A percentile compares a stretch with the other conserved stretches of the same genome.
phyloP scores from a whole-genome alignment of 2,797 vertebrate genomes.

The Pangasius sanitwongsei region DNA sequence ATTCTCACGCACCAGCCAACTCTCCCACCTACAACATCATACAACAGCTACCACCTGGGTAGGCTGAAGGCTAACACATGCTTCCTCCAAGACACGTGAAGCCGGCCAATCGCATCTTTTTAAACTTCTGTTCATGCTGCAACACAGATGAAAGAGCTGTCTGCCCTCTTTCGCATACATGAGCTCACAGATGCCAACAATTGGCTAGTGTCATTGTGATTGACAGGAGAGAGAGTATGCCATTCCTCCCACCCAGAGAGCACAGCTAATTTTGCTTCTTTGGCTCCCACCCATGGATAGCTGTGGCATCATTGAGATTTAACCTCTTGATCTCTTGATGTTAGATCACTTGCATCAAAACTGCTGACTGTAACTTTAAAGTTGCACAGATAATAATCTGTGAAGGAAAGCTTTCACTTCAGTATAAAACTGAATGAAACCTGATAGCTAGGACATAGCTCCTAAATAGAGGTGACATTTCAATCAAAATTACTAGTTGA shows the following conservation, averaged over 20 bases:
- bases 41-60: background rate
- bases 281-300: background rate
- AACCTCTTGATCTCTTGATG: too few species aligned
- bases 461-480: background rate
- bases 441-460: background rate
- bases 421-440: background rate
- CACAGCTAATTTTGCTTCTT: background rate
- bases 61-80: background rate
- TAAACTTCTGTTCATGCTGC: background rate
- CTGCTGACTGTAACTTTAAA: background rate
- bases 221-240: background rate
- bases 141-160: background rate
- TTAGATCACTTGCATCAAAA: background rate
- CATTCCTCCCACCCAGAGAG: background rate
- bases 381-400: background rate
- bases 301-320: background rate
- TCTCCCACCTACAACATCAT: background rate
- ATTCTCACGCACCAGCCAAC: background rate
- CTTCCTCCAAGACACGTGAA: background rate
- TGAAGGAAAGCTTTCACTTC: background rate
- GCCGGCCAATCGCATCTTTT: background rate
- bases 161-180: background rate
- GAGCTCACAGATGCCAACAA: background rate
- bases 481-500: background rate
- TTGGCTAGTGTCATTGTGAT: background rate